Base-by-base conservation (phyloP, 2,113 vertebrate genomes). In the Callospermophilus lateralis region DNA sequence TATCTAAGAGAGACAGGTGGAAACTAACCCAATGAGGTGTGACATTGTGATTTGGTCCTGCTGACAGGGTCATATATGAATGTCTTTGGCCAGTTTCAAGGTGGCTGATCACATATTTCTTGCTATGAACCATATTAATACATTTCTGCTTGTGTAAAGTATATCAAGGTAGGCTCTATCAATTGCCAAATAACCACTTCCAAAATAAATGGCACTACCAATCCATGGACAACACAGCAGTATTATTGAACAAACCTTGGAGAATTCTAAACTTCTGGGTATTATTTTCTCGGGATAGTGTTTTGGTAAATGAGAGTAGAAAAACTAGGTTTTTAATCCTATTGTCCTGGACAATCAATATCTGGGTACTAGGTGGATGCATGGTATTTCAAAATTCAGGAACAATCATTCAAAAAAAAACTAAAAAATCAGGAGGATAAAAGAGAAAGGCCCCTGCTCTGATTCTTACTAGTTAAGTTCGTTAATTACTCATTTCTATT, bases 11-110 rank as follows among this genome's bases (percentile, higher is more conserved):
- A 12, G 3, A 63, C 11, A 6, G 39, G 28, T 32, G 1, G 30
- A 91, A 9, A 83, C 32, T 48, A 63, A 20, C 6, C 15, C 48
- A 32, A 32, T 73, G 53, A 15, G 16, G 39, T 93, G 68, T 91
- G 37, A 93, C 83, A 8, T 22, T n/a, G 3, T 77, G 34, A 89
- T n/a, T 68, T 90, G 67, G 37, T 93, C 45, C 84, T 94, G 32
- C 19, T 92, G 84, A 84, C 37, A 61, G 28, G 1, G 22, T 72
- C 67, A 68, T 97, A 94, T 32, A 76, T 77, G 42, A 89, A 90
- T 67, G 24, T 48, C 63, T 91, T 89, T 61, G 80, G 65, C 39
- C 13, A 67, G 58, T 17, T 74, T 79, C 39, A 84, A 70, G 53
- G 12, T 87, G 20, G 1, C 12, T 78, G n/a, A 63, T 83, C 26